Conservation (phyloP, 2,888 invertebrate species). For the Scaptomyza cyrtandrae region DNA sequence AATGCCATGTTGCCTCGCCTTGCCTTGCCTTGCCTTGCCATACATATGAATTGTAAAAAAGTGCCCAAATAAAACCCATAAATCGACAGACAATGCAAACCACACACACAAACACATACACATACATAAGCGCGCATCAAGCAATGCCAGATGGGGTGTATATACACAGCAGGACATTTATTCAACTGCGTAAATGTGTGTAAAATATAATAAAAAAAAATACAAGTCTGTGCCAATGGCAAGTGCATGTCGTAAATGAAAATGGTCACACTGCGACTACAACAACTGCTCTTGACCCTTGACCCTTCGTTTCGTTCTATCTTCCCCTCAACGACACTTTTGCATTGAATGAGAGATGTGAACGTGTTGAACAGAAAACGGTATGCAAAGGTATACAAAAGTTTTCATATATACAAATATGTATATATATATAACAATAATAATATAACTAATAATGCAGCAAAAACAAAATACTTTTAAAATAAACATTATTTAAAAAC, state of each 20-base stretch:
- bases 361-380: neutral
- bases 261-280: conserved; percentile 38
- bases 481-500: too few relatives aligned
- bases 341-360: neutral
- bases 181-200: conserved; percentile 11
- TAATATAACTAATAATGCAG: too few relatives aligned
- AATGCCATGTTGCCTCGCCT: conserved; percentile 5
- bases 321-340: neutral
- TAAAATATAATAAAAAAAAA: conserved; percentile 58
- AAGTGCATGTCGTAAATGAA: conserved; percentile 54
- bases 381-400: too few relatives aligned
- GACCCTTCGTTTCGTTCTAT: neutral
- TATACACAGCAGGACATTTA: neutral
- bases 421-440: too few relatives aligned
- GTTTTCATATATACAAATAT: too few relatives aligned
- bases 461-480: too few relatives aligned
- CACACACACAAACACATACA: conserved; percentile 17
- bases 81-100: conserved; percentile 74
- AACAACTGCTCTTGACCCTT: conserved; percentile 22
- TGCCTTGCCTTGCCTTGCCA: too few relatives aligned
- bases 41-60: conserved; percentile 63
- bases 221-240: conserved; percentile 59
- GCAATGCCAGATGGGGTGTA: conserved; percentile 22
- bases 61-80: conserved; percentile 76
- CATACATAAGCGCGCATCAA: conserved; percentile 2